phyloP scores from a whole-genome alignment of 1,140 invertebrate genomes.

The Aplysia californica region DNA sequence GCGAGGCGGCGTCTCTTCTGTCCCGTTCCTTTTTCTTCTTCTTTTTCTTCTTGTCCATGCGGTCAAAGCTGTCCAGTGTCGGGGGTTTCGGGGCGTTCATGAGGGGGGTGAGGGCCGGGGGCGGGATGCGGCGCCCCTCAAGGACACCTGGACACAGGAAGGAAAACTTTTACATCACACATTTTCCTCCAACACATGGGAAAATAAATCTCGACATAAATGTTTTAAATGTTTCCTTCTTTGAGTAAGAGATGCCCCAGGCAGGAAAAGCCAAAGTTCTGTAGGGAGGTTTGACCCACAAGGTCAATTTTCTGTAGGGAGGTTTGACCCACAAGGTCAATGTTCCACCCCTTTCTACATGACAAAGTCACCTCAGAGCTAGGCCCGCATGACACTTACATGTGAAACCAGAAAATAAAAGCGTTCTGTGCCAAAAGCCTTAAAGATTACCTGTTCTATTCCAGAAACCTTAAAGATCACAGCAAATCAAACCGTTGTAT shows the following conservation, averaged over 20 bases:
- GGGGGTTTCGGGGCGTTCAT: slow-evolving; percentile 57
- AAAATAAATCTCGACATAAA: not conserved
- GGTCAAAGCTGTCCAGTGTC: slow-evolving; percentile 36
- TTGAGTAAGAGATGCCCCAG: not conserved
- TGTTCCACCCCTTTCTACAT: too few species aligned
- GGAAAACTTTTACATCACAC: too few species aligned
- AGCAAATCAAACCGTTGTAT: too few species aligned
- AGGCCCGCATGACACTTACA: not conserved
- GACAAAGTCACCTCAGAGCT: too few species aligned
- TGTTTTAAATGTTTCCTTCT: not conserved
- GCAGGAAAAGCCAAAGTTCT: not conserved
- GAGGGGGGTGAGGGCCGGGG: slow-evolving; percentile 54
- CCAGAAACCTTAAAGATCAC: too few species aligned
- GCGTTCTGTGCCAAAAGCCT: too few species aligned
- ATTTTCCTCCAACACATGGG: too few species aligned
- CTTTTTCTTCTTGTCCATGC: slow-evolving; percentile 40
- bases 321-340: too few species aligned
- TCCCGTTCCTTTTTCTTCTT: slow-evolving; percentile 52
- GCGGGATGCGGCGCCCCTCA: slow-evolving; percentile 53
- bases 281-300: too few species aligned
- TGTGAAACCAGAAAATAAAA: not conserved
- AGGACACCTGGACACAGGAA: slow-evolving; percentile 44
- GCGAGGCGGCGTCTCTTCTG: slow-evolving; percentile 45
- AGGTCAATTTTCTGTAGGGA: too few species aligned
- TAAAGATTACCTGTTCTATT: too few species aligned